A percentile compares a stretch with the other conserved stretches of the same genome.
These are phyloP conservation scores for Leptinotarsa defecta DNA, from an alignment of 1,140 invertebrate genomes.

Conservation along the genomic window DNA sequence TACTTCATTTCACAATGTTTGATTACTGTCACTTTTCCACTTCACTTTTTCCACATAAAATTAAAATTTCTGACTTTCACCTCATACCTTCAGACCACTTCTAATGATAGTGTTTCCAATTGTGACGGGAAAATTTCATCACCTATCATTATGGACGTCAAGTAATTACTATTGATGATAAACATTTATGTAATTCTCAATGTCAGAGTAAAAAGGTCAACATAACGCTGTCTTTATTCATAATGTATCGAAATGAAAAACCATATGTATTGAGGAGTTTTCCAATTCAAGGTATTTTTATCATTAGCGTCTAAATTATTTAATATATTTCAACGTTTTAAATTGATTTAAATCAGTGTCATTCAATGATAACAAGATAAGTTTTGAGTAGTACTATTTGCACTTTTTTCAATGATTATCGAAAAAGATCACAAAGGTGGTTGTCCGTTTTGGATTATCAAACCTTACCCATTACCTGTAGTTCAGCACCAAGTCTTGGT, in stretches of 20 bases:
- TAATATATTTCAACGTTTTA: background rate
- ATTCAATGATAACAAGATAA: background rate
- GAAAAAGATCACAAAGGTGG: conserved; percentile 21
- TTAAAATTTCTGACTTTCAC: no score
- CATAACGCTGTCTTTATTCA: conserved; percentile 8
- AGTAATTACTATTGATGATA: conserved; percentile 26
- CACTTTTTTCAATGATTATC: conserved; percentile 21
- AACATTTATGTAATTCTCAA: conserved; percentile 26
- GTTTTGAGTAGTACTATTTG: conserved; percentile 4
- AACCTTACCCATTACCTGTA: conserved; percentile 13
- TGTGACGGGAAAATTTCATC: background rate
- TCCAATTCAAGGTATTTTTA: background rate
- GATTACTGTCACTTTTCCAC: no score
- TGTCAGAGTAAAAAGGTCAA: conserved; percentile 29
- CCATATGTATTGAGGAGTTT: background rate
- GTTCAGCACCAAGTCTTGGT: background rate
- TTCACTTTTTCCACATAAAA: no score
- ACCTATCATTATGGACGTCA: conserved; percentile 10
- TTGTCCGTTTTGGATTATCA: conserved; percentile 27
- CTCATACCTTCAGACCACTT: no score
- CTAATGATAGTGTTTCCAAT: no score
- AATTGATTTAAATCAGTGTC: background rate
- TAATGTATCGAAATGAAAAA: background rate
- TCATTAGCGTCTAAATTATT: background rate
- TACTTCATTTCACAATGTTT: no score